Evolutionary conservation across 2,113 vertebrate genomes (phyloP).

Genomic region (Coturnix japonica): DNA sequence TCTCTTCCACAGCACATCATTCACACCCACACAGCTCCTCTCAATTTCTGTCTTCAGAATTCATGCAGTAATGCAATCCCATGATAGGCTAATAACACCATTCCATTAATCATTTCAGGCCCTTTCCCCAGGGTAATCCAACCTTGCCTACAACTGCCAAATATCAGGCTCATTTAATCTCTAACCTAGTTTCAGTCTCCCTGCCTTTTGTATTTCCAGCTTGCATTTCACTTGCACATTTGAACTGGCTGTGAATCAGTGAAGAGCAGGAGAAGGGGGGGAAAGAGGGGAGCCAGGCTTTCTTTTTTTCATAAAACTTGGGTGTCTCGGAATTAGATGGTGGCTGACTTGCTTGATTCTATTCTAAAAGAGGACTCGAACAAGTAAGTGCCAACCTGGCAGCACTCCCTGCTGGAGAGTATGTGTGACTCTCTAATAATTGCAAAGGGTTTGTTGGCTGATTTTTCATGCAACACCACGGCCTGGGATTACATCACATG

Average conservation of each 20-base stretch:
- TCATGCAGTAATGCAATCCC: background rate
- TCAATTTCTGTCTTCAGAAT: background rate
- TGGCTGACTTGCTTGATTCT: background rate
- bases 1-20: background rate
- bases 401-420: background rate
- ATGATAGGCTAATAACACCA: background rate
- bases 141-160: constrained; percentile 59
- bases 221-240: background rate
- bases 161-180: constrained; percentile 52
- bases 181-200: constrained; percentile 56
- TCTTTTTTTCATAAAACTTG: background rate
- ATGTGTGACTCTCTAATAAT: background rate
- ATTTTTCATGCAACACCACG: background rate
- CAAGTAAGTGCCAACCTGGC: background rate
- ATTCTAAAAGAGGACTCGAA: background rate
- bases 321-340: constrained; percentile 17
- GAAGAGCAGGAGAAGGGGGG: background rate
- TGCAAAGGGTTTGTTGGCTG: background rate
- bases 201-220: constrained; percentile 24
- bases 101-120: constrained; percentile 33
- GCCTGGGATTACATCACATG: background rate
- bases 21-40: background rate
- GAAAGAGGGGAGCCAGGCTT: background rate
- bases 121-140: constrained; percentile 44
- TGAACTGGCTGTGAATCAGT: background rate